Base-by-base conservation (phyloP, 2,888 invertebrate genomes). In the Yponomeuta cagnagella region DNA sequence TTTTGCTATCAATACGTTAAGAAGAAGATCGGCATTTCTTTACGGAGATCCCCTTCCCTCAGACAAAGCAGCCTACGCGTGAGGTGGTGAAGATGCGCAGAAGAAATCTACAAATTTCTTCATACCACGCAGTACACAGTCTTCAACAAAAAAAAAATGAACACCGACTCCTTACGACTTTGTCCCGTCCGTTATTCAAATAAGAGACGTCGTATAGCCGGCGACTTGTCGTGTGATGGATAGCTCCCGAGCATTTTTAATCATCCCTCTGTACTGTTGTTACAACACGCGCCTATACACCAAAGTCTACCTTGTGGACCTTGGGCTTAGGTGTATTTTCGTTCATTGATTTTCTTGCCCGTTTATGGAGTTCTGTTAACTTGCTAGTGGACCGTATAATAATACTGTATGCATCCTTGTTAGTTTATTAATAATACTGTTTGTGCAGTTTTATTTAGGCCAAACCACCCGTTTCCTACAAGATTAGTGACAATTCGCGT, bases 181-280 rank as follows among this genome's bases (percentile, higher is more conserved):
- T 69, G 52, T 69, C 6, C 73, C 71, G 74, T 77, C 74, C 79
- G 79, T 82, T 89, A 89, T 89, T 88, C 85, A 89, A 89, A 90
- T 89, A 87, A 87, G 87, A 82, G 81, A 77, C 82, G 76, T 75
- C 78, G 80, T 80, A 86, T 84, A 84, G 82, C 79, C 78, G 79
- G 79, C 81, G 83, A 86, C 85, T 83, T 81, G 85, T 85, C 84
- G 79, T 77, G 83, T 91, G 90, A 91, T 91, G 85, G 91, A 91
- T 90, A 80, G 85, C 83, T 82, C 77, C 77, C 77, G 81, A 83
- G 83, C 82, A 84, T 87, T 90, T 90, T 90, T 90, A 90, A 90
- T 91, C 87, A 87, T 85, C 80, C 81, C 74, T 72, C 70, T 15
- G 15, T 73, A 74, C 70, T 73, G 12, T 74, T 67, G 67, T 43